Base-by-base conservation (phyloP, 2,113 vertebrate genomes). In the Symphodus melops region DNA sequence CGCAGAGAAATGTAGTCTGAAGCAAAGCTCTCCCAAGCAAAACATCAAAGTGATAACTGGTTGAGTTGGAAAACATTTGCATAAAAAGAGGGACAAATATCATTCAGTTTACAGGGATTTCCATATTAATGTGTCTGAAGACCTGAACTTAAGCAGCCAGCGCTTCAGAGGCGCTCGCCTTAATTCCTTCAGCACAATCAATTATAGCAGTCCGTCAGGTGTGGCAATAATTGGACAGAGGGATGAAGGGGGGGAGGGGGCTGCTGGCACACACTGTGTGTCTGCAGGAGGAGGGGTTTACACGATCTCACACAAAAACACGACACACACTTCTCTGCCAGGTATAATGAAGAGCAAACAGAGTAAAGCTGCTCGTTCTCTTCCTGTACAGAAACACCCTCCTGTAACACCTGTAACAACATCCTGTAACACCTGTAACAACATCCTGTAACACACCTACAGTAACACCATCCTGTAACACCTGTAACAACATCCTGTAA, bases 81-180 rank as follows among this genome's bases (percentile, higher is more conserved):
- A 86, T 88, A 71, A 82, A 88, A 79, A 71, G 49, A 28, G 69
- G 67, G 56, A 80, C 71, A 82, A 75, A 86, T 79, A 81, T 81
- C 75, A 84, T 88, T 83, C 72, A 80, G 67, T 88, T 89, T 85
- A 82, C 71, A 68, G 84, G 78, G 86, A 91, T 91, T 88, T 79
- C 78, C 83, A 87, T 89, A 89, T 86, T 86, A 86, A 89, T 86
- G 82, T 14, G 68, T 79, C 73, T 79, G 76, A 79, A 75, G 74
- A 86, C 48, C 57, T 51, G 62, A 86, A 87, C 72, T 81, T 83
- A 67, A 73, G 81, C 82, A 72, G 65, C 88, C 77, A 21, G 61
- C 58, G 60, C 70, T 58, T 86, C 79, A 83, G 74, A 51, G 51
- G 82, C 83, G 68, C 61, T 84, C 73, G 54, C 56, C 54, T 14